Conservation (phyloP, 2,888 invertebrate genomes). For the Apamea sordens region DNA sequence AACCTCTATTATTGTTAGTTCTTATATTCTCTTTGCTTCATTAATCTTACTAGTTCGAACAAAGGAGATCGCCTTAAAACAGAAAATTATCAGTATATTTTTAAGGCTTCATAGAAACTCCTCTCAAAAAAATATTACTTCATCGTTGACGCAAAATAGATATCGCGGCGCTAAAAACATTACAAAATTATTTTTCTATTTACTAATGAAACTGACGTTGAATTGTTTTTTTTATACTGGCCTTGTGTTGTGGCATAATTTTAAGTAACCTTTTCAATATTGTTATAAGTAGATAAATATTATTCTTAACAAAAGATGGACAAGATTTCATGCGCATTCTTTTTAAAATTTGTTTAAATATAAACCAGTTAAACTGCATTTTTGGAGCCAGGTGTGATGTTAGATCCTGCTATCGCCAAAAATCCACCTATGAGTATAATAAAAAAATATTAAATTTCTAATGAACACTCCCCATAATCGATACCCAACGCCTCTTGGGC, state of each 20-base stretch:
- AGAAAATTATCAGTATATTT: background rate
- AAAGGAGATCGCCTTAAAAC: background rate
- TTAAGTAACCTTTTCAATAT: background rate
- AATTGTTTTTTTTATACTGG: background rate
- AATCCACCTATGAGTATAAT: background rate
- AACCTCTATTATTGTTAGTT: background rate
- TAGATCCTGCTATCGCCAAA: background rate
- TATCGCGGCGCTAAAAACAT: background rate
- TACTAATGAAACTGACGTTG: background rate
- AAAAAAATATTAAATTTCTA: background rate
- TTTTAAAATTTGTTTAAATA: background rate
- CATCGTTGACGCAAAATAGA: background rate
- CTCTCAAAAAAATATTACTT: background rate
- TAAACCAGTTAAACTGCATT: background rate
- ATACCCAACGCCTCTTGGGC: background rate
- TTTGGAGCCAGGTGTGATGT: background rate
- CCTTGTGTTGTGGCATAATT: background rate
- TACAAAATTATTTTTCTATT: background rate
- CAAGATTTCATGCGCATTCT: background rate
- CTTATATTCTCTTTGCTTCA: background rate
- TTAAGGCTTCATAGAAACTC: background rate
- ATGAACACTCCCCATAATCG: background rate
- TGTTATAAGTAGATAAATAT: background rate
- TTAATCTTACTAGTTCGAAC: too few relatives aligned
- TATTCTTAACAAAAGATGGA: background rate